Conservation (phyloP, 2,888 invertebrate genomes). For the Barypeithes pellucidus region DNA sequence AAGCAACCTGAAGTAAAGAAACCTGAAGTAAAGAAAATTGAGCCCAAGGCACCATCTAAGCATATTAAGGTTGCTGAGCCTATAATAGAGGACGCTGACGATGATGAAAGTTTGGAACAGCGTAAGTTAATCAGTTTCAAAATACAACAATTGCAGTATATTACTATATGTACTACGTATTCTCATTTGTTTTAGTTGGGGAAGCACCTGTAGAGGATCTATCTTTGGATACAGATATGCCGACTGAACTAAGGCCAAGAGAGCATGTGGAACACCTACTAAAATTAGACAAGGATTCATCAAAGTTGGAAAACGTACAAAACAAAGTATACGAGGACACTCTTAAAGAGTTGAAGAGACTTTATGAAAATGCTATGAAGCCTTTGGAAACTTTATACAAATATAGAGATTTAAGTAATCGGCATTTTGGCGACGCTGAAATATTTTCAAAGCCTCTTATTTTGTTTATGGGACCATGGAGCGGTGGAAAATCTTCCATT, state of each 20-base stretch:
- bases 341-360: slow-evolving; percentile 87
- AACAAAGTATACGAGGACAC: slow-evolving; percentile 85
- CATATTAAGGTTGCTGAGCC: slow-evolving; percentile 19
- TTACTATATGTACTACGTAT: neutral
- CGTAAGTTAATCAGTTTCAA: slow-evolving; percentile 5
- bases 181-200: slow-evolving; percentile 51
- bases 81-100: slow-evolving; percentile 42
- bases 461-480: slow-evolving; percentile 97
- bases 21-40: slow-evolving; percentile 22
- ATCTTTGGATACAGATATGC: slow-evolving; percentile 81
- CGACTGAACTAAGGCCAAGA: slow-evolving; percentile 84
- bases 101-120: slow-evolving; percentile 42
- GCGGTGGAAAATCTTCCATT: slow-evolving; percentile 95
- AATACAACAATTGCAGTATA: too few species aligned
- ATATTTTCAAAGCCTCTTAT: slow-evolving; percentile 95
- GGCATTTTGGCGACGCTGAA: slow-evolving; percentile 94
- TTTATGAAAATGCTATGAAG: slow-evolving; percentile 90
- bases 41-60: slow-evolving; percentile 28
- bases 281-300: slow-evolving; percentile 84
- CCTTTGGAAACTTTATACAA: slow-evolving; percentile 93
- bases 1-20: slow-evolving; percentile 21
- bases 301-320: slow-evolving; percentile 80
- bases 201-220: slow-evolving; percentile 73
- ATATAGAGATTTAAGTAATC: slow-evolving; percentile 92
- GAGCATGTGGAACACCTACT: slow-evolving; percentile 87